Conservation (phyloP, 2,113 vertebrate genomes). For the Cryptoleucopteryx plumbea region DNA sequence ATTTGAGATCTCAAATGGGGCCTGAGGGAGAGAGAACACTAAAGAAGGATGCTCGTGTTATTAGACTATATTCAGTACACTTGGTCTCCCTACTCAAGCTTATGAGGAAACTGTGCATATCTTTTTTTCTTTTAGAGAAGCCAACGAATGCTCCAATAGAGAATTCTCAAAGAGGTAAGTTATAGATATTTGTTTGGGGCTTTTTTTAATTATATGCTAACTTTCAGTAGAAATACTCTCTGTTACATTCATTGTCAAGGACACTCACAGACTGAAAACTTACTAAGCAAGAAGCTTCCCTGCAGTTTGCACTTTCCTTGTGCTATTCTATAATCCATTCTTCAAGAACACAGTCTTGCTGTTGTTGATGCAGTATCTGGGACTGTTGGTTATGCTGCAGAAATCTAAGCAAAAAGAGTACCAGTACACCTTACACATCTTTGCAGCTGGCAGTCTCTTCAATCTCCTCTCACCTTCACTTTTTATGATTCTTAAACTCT, state of each 20-base stretch:
- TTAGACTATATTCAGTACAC: too few species aligned
- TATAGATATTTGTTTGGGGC: background rate
- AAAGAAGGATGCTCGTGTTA: background rate
- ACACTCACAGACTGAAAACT: background rate
- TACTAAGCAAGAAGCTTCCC: background rate
- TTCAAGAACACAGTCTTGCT: background rate
- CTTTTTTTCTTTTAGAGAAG: constrained; percentile 60
- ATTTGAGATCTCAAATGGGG: background rate
- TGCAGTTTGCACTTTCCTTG: background rate
- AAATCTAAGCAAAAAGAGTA: background rate
- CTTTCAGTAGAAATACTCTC: background rate
- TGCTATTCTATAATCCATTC: background rate
- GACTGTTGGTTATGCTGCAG: background rate
- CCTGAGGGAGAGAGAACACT: background rate
- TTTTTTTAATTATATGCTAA: background rate
- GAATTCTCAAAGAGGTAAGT: constrained; percentile 55
- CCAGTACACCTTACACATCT: background rate
- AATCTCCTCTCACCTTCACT: background rate
- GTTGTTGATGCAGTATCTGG: background rate
- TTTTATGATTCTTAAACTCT: background rate
- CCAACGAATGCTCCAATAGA: constrained; percentile 27
- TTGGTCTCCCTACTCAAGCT: background rate
- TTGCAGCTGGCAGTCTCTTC: background rate
- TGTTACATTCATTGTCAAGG: background rate
- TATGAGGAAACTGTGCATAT: background rate